These are phyloP conservation scores for Pagetopsis macropterus DNA, from an alignment of 2,797 vertebrate genomes.

Conservation along the genomic window DNA sequence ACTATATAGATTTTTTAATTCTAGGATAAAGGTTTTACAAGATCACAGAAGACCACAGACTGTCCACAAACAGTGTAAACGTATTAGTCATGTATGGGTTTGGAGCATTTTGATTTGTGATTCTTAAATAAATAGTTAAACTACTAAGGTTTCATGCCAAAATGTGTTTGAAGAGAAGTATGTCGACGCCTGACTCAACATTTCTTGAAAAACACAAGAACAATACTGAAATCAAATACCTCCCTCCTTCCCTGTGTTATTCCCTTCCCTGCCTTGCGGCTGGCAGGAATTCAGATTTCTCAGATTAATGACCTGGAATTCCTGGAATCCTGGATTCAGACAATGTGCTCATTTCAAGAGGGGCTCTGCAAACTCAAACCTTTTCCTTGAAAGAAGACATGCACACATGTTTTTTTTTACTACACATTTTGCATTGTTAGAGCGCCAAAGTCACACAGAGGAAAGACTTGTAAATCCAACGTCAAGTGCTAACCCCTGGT, in stretches of 20 bases:
- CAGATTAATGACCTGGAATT: slow-evolving; percentile 86
- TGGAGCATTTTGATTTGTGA: neutral
- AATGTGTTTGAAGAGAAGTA: neutral
- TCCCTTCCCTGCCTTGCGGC: slow-evolving; percentile 72
- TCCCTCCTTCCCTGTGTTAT: slow-evolving; percentile 51
- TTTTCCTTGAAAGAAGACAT: slow-evolving; percentile 55
- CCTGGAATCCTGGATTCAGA: slow-evolving; percentile 83
- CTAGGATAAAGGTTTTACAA: neutral
- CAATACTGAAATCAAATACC: slow-evolving; percentile 71
- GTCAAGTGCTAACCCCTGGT: slow-evolving; percentile 72
- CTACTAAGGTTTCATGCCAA: neutral
- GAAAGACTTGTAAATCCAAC: slow-evolving; percentile 70
- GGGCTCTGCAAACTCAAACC: slow-evolving; percentile 51
- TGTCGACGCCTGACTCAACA: slow-evolving; percentile 15
- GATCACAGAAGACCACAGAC: slow-evolving; percentile 4
- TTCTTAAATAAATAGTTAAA: neutral
- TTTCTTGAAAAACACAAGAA: slow-evolving; percentile 49
- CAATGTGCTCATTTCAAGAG: slow-evolving; percentile 72
- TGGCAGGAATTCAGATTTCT: slow-evolving; percentile 82
- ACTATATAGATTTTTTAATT: neutral
- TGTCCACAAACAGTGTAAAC: neutral
- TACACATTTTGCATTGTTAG: slow-evolving; percentile 48
- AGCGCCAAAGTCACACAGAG: slow-evolving; percentile 64
- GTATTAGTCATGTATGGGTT: neutral
- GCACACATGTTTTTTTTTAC: slow-evolving; percentile 3